These are phyloP conservation scores for Macrosoma leucophasiata DNA, from an alignment of 2,888 invertebrate species.

Conservation along the genomic window DNA sequence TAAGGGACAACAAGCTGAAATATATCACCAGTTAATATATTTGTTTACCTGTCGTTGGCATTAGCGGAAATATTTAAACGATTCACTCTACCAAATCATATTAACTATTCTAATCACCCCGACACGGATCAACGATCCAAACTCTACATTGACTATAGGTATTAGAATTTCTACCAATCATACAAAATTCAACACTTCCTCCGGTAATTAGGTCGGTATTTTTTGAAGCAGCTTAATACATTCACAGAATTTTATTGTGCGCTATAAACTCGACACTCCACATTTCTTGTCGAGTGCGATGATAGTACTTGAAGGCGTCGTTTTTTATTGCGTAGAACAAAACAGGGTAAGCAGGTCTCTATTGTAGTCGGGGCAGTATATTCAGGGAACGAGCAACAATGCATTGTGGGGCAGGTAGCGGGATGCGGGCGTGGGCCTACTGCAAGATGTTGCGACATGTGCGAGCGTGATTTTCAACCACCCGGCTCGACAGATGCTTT, in stretches of 20 bases:
- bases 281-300: slow-evolving; percentile 43
- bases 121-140: no score
- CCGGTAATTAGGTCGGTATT: no score
- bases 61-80: no score
- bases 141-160: no score
- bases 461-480: slow-evolving; percentile 47
- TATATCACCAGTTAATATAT: not conserved
- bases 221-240: slow-evolving; percentile 3
- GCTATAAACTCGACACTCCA: slow-evolving; percentile 33
- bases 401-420: slow-evolving; percentile 54
- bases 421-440: slow-evolving; percentile 55
- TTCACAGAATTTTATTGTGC: slow-evolving; percentile 19
- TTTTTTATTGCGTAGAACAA: slow-evolving; percentile 55
- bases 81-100: no score
- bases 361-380: slow-evolving; percentile 39
- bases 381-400: slow-evolving; percentile 46
- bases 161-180: no score
- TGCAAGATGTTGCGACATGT: slow-evolving; percentile 49
- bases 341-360: slow-evolving; percentile 52
- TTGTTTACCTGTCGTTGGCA: not conserved
- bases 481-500: slow-evolving; percentile 53
- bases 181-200: no score
- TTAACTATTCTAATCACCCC: no score
- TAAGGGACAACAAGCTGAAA: no score
- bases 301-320: slow-evolving; percentile 40